Percentiles rank a stretch among this genome's conserved stretches.
These are phyloP conservation scores for Aphidius gifuensis DNA, from an alignment of 1,140 invertebrate species.

Conservation along the genomic window DNA sequence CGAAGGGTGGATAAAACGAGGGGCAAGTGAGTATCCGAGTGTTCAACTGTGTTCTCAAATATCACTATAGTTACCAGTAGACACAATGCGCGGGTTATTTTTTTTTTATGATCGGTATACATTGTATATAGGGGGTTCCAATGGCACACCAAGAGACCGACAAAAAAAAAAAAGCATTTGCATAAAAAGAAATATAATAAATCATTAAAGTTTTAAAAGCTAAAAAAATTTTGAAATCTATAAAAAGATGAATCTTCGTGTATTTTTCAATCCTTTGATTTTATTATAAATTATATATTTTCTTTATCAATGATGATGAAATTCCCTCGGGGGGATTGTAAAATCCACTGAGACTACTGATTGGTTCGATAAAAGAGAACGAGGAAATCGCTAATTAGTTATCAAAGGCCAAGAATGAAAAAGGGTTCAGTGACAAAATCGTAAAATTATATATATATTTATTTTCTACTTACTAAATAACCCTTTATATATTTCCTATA, in stretches of 20 bases:
- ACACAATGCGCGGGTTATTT: conserved; percentile 34
- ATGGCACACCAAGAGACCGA: conserved; percentile 40
- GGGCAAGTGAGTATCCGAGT: too few relatives aligned
- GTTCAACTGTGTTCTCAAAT: too few relatives aligned
- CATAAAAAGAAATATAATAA: conserved; percentile 12
- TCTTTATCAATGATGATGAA: conserved; percentile 31
- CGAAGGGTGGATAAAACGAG: too few relatives aligned
- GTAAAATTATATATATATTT: conserved; percentile 26
- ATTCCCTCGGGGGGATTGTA: neutral
- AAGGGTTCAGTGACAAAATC: conserved; percentile 54
- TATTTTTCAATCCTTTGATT: neutral
- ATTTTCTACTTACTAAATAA: conserved; percentile 4
- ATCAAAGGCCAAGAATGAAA: conserved; percentile 47
- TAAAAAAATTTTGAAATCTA: too few relatives aligned
- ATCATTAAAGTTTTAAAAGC: too few relatives aligned
- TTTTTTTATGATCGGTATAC: conserved; percentile 37
- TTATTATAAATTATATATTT: neutral
- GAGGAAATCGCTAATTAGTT: conserved; percentile 57
- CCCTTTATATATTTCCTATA: conserved; percentile 8
- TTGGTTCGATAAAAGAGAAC: conserved; percentile 53
- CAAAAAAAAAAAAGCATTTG: conserved; percentile 40
- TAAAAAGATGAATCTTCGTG: too few relatives aligned
- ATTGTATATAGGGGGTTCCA: conserved; percentile 39
- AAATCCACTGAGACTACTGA: conserved; percentile 36
- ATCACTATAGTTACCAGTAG: neutral